Evolutionary conservation across 2,888 invertebrate species (phyloP), one percentile per base, ranked within the genome.

Genomic region (Branchellion lobata): DNA sequence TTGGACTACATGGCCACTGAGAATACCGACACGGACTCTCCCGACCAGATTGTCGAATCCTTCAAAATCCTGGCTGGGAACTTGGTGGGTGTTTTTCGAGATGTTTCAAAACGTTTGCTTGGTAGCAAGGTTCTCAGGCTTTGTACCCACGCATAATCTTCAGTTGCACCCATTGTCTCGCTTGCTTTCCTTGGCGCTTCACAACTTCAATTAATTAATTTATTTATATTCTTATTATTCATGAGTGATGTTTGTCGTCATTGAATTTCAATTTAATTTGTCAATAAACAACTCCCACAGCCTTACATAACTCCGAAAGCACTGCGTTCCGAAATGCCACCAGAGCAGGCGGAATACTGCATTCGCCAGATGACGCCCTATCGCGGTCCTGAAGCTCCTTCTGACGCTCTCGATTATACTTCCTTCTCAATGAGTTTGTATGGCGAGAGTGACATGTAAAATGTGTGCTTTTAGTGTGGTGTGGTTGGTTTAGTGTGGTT

Each of bases 331-430:
- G 99, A 99, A 91, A 90, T 99, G 89, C 99, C 99, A 81, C 96
- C 96, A 82, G 98, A 99, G 89, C 98, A 99, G 90, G 99, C 99
- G 73, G 97, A 98, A 90, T 99, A 99, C 90, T 99, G 99, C 90
- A 96, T 99, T 88, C 94, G 95, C 89, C 92, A 97, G 89, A 99
- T 99, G 99, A 95, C 96, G 84, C 95, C 96, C 40, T 98, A 92
- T 91, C 93, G 94, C 88, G 98, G 95, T 84, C 91, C 92, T 82
- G 93, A 93, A 86, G 94, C 93, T 69, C 79, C 92, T 83, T 93
- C 95, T 82, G 95, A 94, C 85, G 95, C 97, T 80, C 92, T 97
- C 84, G 99, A 99, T 90, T 99, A 99, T 90, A 96, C 96, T 92
- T 95, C 96, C 84, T 99, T 99, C 92, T 96, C 97, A 86, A 96